Evolutionary conservation across 37 sponge, comb jelly and placozoan species (phyloP).

Genomic region (Mnemiopsis leidyi): DNA sequence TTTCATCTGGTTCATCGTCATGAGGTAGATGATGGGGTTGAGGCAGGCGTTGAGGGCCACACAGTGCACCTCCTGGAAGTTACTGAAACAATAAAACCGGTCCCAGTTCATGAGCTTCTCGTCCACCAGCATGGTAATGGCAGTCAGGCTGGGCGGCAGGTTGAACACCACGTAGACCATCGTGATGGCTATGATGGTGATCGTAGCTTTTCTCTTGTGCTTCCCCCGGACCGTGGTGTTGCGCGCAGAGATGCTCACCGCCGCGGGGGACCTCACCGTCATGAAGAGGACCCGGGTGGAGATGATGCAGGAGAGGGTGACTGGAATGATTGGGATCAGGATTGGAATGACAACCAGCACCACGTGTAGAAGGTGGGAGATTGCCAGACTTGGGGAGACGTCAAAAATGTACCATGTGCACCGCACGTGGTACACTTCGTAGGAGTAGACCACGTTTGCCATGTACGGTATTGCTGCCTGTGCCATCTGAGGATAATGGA

Average conservation of each 20-base stretch:
- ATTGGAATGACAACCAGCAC: conserved; percentile 58
- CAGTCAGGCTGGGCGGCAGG: conserved; percentile 52
- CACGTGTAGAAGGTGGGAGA: conserved; percentile 46
- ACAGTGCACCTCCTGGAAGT: conserved; percentile 66
- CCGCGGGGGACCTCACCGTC: conserved; percentile 33
- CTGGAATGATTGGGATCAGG: conserved; percentile 43
- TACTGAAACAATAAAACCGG: not conserved
- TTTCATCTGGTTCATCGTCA: conserved; percentile 51
- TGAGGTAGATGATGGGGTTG: conserved; percentile 60
- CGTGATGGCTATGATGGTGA: conserved; percentile 29
- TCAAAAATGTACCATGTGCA: conserved; percentile 49
- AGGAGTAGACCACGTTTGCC: conserved; percentile 25
- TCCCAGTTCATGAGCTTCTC: conserved; percentile 59
- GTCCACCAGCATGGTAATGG: conserved; percentile 58
- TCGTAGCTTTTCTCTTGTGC: conserved; percentile 30
- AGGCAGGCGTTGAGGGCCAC: conserved; percentile 56
- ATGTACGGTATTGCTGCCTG: conserved; percentile 47
- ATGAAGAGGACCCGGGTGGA: conserved; percentile 34
- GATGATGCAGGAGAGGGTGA: conserved; percentile 61
- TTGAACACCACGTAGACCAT: conserved; percentile 57
- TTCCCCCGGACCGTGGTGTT: not conserved
- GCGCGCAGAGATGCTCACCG: not conserved
- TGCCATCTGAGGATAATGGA: conserved; percentile 17
- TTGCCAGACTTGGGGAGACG: not conserved
- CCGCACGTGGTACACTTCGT: not conserved